Evolutionary conservation across 2,888 invertebrate species (phyloP), one percentile per base, ranked within the genome.

Genomic region (Ecdyonurus torrentis): DNA sequence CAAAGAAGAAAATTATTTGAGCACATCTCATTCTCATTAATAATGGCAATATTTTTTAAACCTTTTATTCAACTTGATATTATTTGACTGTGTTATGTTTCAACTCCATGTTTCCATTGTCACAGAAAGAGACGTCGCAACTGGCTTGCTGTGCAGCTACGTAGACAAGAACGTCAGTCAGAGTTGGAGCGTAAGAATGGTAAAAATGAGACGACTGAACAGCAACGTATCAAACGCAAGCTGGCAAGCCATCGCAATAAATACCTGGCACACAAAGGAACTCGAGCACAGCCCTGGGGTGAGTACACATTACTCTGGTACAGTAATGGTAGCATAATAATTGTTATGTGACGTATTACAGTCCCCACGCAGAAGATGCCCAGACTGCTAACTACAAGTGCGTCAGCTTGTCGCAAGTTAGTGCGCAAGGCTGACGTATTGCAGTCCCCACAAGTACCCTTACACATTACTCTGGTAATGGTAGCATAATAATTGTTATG

Each of bases 311-410:
- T 22, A 19, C 25, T 20, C 15, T 58, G 19, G 52, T 66, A n/a
- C 58, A 25, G 19, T 63, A 15, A 25, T 59, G 25, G 23, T 61
- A n/a, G n/a, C n/a, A 10, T 50, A 50, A 50, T 7, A n/a, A 22
- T 25, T 52, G n/a, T 50, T 23, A 55, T 15, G 18, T 62, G 7
- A 18, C 15, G 25, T 22, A 62, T 72, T 75, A 50, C 70, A 91
- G 93, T 93, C 58, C 95, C 94, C 0, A 92, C 93, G 0, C 93
- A 95, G 74, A 96, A 95, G 77, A 91, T 95, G 87, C 91, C 94
- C 0, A 81, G 96, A 3, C 78, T 93, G 69, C 74, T 97, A 63
- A 91, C 90, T 52, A 94, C 95, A 10, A 91, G 91, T 67, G 91
- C 96, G 0, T 89, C 91, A 0, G 92, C 92, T 0, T 88, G 91